Percentiles rank a stretch among this genome's conserved stretches.
These are phyloP conservation scores for Rhineura floridana DNA, from an alignment of 2,113 vertebrate species.

Conservation along the genomic window DNA sequence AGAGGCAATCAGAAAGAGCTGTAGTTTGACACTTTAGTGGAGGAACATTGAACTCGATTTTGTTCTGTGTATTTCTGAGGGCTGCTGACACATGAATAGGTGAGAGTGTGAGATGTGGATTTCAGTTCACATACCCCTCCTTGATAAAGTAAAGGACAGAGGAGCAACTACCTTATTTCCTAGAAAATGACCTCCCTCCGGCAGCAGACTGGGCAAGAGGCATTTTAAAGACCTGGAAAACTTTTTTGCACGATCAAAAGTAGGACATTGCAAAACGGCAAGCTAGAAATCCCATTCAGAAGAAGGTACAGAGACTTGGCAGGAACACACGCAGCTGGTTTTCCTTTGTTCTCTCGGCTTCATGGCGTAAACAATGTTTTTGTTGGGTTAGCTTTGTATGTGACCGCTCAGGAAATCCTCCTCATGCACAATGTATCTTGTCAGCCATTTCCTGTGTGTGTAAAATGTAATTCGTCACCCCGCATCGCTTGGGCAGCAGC, in stretches of 20 bases:
- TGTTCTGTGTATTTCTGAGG: slow-evolving; percentile 45
- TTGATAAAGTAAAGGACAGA: slow-evolving; percentile 22
- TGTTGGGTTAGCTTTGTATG: slow-evolving; percentile 62
- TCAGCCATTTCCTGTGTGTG: slow-evolving; percentile 70
- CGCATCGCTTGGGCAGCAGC: slow-evolving; percentile 67
- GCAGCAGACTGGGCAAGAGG: slow-evolving; percentile 6
- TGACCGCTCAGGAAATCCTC: slow-evolving; percentile 66
- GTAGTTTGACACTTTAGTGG: slow-evolving; percentile 37
- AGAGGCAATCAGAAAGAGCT: slow-evolving; percentile 62
- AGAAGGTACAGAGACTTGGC: slow-evolving; percentile 53
- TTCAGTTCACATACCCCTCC: slow-evolving; percentile 35
- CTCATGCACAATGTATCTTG: slow-evolving; percentile 70
- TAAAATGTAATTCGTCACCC: slow-evolving; percentile 76
- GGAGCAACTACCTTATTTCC: slow-evolving; percentile 37
- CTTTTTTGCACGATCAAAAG: slow-evolving; percentile 18
- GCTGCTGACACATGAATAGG: slow-evolving; percentile 53
- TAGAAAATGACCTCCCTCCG: slow-evolving; percentile 35
- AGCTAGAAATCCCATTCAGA: slow-evolving; percentile 41
- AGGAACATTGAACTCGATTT: slow-evolving; percentile 50
- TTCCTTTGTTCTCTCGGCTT: slow-evolving; percentile 55
- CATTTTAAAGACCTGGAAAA: slow-evolving; percentile 30
- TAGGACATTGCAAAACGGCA: slow-evolving; percentile 29
- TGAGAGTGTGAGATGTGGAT: slow-evolving; percentile 40
- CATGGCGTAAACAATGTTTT: slow-evolving; percentile 63
- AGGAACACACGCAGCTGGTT: slow-evolving; percentile 46